Evolutionary conservation across 1,140 invertebrate species (phyloP).

Genomic region (Lycorma delicatula): DNA sequence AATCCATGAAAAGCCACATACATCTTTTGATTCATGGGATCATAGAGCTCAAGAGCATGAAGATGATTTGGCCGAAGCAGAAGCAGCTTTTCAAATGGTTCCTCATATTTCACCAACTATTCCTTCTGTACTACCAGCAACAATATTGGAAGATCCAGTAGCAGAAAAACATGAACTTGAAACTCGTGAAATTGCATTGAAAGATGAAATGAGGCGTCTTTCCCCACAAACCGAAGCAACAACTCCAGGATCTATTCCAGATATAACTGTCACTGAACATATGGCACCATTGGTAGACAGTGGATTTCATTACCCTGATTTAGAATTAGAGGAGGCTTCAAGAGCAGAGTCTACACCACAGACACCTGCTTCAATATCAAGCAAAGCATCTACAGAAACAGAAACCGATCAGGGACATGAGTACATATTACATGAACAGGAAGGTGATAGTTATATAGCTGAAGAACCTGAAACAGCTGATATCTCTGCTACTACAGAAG

Average conservation of each 20-base stretch:
- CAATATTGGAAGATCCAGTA: constrained; percentile 45
- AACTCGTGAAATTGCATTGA: constrained; percentile 39
- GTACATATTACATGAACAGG: constrained; percentile 45
- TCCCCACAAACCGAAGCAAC: constrained; percentile 37
- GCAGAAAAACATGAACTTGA: constrained; percentile 45
- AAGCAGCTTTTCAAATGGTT: constrained; percentile 41
- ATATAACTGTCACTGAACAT: constrained; percentile 60
- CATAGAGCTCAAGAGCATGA: constrained; percentile 27
- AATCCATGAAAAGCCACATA: constrained; percentile 25
- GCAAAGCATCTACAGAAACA: constrained; percentile 47
- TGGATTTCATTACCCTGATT: constrained; percentile 43
- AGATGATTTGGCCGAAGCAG: constrained; percentile 43
- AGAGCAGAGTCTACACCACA: constrained; percentile 40
- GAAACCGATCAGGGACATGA: constrained; percentile 53
- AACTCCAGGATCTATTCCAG: constrained; percentile 49
- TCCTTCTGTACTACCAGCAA: constrained; percentile 35
- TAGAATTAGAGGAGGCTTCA: constrained; percentile 36
- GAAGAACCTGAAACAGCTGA: constrained; percentile 42
- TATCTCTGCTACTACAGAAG: constrained; percentile 43
- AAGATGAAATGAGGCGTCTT: constrained; percentile 38
- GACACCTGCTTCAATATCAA: constrained; percentile 49
- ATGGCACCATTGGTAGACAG: constrained; percentile 41
- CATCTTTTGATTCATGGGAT: constrained; percentile 12
- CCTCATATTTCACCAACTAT: constrained; percentile 39
- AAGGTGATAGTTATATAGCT: constrained; percentile 44